A percentile compares a stretch with the other conserved stretches of the same genome.
phyloP scores from a whole-genome alignment of 2,113 vertebrate genomes.

The Phrynosoma blainvillii region DNA sequence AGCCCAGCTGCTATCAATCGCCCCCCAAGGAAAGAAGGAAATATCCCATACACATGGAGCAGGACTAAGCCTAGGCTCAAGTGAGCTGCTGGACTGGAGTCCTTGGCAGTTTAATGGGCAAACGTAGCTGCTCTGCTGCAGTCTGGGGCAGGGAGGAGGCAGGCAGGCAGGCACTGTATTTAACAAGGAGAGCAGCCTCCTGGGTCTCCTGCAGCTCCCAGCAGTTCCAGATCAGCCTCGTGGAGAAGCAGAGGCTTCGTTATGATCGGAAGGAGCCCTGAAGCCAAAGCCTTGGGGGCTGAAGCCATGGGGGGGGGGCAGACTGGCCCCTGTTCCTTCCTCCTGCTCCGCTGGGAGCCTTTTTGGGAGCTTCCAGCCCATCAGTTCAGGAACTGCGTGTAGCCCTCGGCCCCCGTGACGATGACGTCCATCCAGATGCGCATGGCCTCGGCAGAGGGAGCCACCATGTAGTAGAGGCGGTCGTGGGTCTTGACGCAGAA shows the following conservation, averaged over 20 bases:
- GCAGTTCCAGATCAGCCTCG: no score
- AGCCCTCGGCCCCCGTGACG: constrained; percentile 95
- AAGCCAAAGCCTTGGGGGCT: no score
- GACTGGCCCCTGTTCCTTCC: background rate
- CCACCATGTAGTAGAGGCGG: constrained; percentile 96
- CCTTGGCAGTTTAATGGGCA: no score
- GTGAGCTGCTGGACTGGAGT: no score
- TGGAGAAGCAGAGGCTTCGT: background rate
- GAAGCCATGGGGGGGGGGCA: no score
- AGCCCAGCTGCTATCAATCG: background rate
- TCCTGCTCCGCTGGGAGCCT: background rate
- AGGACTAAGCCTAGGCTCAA: no score
- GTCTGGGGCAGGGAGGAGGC: no score
- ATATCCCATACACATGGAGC: background rate
- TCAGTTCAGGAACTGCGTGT: constrained; percentile 96
- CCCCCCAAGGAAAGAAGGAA: background rate
- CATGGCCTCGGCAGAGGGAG: constrained; percentile 94
- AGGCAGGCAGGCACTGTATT: no score
- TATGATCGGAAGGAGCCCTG: no score
- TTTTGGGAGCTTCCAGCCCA: background rate
- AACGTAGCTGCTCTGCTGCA: no score
- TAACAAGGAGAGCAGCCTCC: no score
- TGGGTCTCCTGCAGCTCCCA: no score
- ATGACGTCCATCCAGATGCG: constrained; percentile 99
- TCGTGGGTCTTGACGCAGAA: constrained; percentile 99